phyloP scores from a whole-genome alignment of 1,140 invertebrate species.

The Calliphora vicina region DNA sequence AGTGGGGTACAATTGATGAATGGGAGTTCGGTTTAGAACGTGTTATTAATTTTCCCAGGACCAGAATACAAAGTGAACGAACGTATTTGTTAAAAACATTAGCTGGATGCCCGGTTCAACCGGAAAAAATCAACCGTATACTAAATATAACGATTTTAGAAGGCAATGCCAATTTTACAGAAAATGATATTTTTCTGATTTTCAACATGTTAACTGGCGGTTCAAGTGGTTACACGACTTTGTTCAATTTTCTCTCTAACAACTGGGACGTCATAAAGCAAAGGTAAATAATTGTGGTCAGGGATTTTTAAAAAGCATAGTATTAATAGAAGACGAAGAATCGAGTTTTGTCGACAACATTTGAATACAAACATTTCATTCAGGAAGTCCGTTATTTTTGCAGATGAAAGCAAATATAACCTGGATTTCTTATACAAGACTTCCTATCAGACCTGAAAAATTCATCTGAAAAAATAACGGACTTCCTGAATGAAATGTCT shows the following conservation, averaged over 20 bases:
- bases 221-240: conserved; percentile 72
- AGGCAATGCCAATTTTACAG: conserved; percentile 74
- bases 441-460: too few species aligned
- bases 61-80: conserved; percentile 73
- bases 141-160: conserved; percentile 74
- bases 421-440: too few species aligned
- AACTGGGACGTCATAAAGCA: conserved; percentile 73
- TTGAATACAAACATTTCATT: too few species aligned
- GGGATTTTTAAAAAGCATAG: too few species aligned
- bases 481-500: too few species aligned
- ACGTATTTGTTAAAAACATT: conserved; percentile 78
- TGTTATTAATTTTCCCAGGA: conserved; percentile 74
- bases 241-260: conserved; percentile 73
- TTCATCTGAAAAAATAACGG: too few species aligned
- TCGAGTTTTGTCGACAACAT: too few species aligned
- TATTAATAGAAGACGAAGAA: too few species aligned
- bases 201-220: conserved; percentile 74
- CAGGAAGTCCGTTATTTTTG: too few species aligned
- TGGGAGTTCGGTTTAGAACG: conserved; percentile 81
- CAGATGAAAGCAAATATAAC: too few species aligned
- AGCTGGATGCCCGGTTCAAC: conserved; percentile 75
- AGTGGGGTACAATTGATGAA: conserved; percentile 77
- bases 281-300: conserved; percentile 64
- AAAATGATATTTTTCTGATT: conserved; percentile 76
- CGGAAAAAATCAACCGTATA: conserved; percentile 72